A percentile compares a stretch with the other conserved stretches of the same genome.
Evolutionary conservation across 2,797 vertebrate genomes (phyloP).

Genomic region (Lacerta agilis): DNA sequence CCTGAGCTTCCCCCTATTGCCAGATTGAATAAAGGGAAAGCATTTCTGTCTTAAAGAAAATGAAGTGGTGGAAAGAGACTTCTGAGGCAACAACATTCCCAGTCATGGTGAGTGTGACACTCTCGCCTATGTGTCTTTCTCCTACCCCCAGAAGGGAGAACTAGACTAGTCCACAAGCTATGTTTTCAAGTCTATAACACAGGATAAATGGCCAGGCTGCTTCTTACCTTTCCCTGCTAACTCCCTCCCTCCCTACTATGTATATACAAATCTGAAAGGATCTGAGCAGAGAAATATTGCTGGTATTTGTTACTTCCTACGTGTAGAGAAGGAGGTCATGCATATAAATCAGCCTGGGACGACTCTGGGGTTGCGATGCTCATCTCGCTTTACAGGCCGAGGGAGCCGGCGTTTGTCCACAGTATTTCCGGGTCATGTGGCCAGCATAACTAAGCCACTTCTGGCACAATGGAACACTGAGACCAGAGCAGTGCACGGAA

Average conservation of each 20-base stretch:
- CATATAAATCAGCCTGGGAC: neutral
- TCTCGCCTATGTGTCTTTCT: neutral
- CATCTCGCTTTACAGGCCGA: too few species aligned
- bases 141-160: neutral
- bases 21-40: conserved; percentile 1
- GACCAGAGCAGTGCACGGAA: too few species aligned
- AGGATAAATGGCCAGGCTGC: neutral
- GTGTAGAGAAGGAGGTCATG: neutral
- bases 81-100: too few species aligned
- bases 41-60: conserved; percentile 12
- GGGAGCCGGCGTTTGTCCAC: too few species aligned
- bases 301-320: neutral
- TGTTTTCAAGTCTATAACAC: neutral
- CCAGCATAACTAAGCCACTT: too few species aligned
- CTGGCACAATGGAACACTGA: too few species aligned
- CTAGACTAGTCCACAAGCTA: neutral
- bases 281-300: neutral
- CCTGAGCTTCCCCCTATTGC: neutral
- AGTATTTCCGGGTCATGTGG: too few species aligned
- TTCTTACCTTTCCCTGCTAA: neutral
- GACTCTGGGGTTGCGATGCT: too few species aligned
- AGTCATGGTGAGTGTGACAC: too few species aligned
- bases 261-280: neutral
- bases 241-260: neutral
- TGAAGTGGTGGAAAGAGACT: neutral